phyloP scores from a whole-genome alignment of 2,888 invertebrate species.

The Dermolepida albohirtum region DNA sequence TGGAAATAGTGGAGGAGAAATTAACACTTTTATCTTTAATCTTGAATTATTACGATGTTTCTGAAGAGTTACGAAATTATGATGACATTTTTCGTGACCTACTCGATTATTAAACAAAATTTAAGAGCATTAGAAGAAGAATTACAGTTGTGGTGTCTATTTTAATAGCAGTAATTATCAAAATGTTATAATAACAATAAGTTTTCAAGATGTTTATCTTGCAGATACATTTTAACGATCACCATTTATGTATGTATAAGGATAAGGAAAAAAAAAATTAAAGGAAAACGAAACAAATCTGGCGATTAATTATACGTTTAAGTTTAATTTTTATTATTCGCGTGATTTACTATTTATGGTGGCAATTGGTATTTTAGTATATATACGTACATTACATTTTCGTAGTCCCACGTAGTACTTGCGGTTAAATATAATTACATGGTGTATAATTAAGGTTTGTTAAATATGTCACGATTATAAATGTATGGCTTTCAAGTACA shows the following conservation, averaged over 20 bases:
- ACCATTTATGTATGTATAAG: slow-evolving; percentile 20
- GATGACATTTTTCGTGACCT: slow-evolving; percentile 22
- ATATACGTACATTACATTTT: background rate
- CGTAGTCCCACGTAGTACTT: slow-evolving; percentile 9
- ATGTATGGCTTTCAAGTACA: slow-evolving; percentile 18
- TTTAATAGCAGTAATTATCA: slow-evolving; percentile 1
- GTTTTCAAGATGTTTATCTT: slow-evolving; percentile 12
- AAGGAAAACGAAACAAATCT: slow-evolving; percentile 13
- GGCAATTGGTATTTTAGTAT: slow-evolving; percentile 8
- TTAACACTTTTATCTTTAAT: slow-evolving; percentile 5
- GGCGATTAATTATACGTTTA: slow-evolving; percentile 21
- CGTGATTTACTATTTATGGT: slow-evolving; percentile 27
- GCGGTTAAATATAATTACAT: slow-evolving; percentile 14
- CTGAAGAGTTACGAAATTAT: slow-evolving; percentile 2
- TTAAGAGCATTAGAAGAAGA: background rate
- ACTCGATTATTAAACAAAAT: background rate
- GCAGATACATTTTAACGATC: slow-evolving; percentile 9
- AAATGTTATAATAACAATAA: slow-evolving; percentile 18
- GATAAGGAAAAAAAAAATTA: slow-evolving; percentile 1
- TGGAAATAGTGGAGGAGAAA: background rate
- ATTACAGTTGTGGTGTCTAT: no score
- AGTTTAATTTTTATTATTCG: slow-evolving; percentile 24
- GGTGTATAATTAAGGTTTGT: slow-evolving; percentile 15
- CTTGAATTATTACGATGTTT: slow-evolving; percentile 3
- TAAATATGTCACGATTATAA: slow-evolving; percentile 23